phyloP scores from a whole-genome alignment of 2,797 vertebrate species.

The Myiothlypis chrysogaster region DNA sequence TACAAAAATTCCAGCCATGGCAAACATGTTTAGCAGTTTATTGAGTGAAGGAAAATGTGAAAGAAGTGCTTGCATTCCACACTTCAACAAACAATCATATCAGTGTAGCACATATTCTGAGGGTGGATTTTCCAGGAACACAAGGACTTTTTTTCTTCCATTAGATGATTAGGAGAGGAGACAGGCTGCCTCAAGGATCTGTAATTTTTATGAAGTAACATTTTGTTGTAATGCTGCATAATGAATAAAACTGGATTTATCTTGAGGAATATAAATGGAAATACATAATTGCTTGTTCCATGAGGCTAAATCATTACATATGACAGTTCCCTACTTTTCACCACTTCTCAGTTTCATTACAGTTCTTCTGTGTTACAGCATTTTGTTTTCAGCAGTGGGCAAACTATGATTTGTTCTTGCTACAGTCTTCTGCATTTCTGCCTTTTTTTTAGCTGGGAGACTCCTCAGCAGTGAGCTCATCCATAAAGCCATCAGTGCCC shows the following conservation, averaged over 20 bases:
- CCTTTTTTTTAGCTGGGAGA: neutral
- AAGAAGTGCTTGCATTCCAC: neutral
- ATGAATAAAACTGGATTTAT: neutral
- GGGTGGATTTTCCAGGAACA: neutral
- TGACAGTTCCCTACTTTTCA: neutral
- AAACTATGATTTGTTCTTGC: neutral
- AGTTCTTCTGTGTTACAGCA: neutral
- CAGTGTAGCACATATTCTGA: neutral
- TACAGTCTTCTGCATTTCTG: neutral
- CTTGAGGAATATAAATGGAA: neutral
- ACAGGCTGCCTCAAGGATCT: neutral
- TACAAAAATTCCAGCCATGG: neutral
- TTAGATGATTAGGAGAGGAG: neutral
- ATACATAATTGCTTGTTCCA: neutral
- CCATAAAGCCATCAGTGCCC: neutral
- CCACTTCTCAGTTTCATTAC: neutral
- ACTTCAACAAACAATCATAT: neutral
- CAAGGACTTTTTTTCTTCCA: neutral
- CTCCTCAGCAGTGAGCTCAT: neutral
- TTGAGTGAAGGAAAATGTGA: neutral
- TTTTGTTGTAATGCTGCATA: neutral
- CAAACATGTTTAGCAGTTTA: neutral
- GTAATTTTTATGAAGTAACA: slow-evolving; percentile 4
- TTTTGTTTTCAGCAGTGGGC: neutral
- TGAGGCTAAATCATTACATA: neutral